Percentiles rank a stretch among this genome's conserved stretches.
phyloP scores from a whole-genome alignment of 92 coral and sea anemone species.

The Metridium senile region DNA sequence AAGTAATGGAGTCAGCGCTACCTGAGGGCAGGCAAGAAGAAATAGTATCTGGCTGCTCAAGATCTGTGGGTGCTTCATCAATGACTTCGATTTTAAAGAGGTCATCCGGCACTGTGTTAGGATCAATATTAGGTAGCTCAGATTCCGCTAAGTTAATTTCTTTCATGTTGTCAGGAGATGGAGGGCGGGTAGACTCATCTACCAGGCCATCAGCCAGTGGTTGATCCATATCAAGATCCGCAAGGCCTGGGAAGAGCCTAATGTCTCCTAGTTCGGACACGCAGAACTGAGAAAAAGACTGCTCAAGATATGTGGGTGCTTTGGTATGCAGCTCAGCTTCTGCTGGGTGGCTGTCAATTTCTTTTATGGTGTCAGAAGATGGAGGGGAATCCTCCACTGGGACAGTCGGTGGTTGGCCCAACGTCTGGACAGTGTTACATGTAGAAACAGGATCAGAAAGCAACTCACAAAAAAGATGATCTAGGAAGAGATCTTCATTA shows the following conservation, averaged over 20 bases:
- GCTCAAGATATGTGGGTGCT: too few relatives aligned
- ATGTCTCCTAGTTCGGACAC: too few relatives aligned
- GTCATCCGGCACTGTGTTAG: neutral
- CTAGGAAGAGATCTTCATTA: constrained; percentile 76
- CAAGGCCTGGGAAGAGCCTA: too few relatives aligned
- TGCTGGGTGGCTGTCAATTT: constrained; percentile 13
- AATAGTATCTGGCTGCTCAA: constrained; percentile 4
- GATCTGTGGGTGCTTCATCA: constrained; percentile 33
- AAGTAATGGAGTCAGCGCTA: constrained; percentile 25
- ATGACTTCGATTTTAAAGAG: constrained; percentile 31
- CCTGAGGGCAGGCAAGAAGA: constrained; percentile 14
- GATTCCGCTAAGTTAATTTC: too few relatives aligned
- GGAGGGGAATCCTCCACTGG: neutral
- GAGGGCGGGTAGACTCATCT: too few relatives aligned
- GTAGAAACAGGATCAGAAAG: neutral
- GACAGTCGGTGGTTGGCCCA: neutral
- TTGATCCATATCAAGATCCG: too few relatives aligned
- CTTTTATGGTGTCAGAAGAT: constrained; percentile 3
- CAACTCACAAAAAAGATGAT: constrained; percentile 28
- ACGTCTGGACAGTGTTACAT: neutral
- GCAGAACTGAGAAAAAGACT: too few relatives aligned
- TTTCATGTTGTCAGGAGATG: too few relatives aligned
- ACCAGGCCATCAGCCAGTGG: too few relatives aligned
- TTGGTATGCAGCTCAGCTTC: constrained; percentile 8
- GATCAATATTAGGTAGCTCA: too few relatives aligned